phyloP scores from a whole-genome alignment of 2,888 invertebrate genomes.

The Drosophila engyochracea region DNA sequence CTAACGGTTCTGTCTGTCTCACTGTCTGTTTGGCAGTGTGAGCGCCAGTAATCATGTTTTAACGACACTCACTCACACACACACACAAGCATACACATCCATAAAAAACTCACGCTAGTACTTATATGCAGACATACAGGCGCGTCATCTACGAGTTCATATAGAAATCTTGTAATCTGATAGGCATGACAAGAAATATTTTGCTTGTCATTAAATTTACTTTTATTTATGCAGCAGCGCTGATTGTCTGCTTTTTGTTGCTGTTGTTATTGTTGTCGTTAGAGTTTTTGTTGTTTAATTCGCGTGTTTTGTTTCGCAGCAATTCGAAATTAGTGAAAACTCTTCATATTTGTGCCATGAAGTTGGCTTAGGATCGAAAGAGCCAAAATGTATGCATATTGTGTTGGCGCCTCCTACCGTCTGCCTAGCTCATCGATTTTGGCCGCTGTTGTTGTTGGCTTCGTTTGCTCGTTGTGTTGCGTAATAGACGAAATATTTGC shows the following conservation, averaged over 20 bases:
- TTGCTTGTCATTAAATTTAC: constrained; percentile 81
- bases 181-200: constrained; percentile 81
- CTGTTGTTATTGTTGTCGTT: constrained; percentile 31
- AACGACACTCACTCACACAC: constrained; percentile 64
- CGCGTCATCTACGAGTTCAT: constrained; percentile 72
- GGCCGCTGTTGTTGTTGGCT: constrained; percentile 34
- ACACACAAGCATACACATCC: constrained; percentile 6
- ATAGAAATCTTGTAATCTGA: constrained; percentile 81
- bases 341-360: constrained; percentile 75
- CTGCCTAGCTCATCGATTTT: constrained; percentile 57
- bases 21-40: constrained; percentile 36
- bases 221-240: constrained; percentile 79
- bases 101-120: constrained; percentile 27
- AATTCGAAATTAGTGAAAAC: constrained; percentile 77
- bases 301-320: constrained; percentile 77
- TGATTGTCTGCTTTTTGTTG: constrained; percentile 67
- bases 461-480: constrained; percentile 49
- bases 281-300: constrained; percentile 55
- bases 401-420: constrained; percentile 64
- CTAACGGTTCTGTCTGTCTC: constrained; percentile 75
- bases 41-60: constrained; percentile 79
- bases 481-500: constrained; percentile 79
- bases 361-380: constrained; percentile 60
- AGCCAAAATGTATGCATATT: constrained; percentile 71
- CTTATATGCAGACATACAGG: constrained; percentile 53